Evolutionary conservation across 2,113 vertebrate genomes (phyloP).

Genomic region (Copsychus sechellarum): DNA sequence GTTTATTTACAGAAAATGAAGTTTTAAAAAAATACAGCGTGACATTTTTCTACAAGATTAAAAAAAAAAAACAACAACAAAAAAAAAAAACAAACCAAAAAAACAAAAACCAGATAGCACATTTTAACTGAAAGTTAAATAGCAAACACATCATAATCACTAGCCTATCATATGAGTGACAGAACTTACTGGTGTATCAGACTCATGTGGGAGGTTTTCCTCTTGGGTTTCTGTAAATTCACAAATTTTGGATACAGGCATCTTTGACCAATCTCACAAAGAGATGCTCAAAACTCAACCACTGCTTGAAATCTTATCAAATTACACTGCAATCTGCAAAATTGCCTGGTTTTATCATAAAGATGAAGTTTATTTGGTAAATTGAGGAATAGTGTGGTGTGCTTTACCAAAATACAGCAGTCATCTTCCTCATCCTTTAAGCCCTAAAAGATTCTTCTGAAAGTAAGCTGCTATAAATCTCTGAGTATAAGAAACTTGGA

Average conservation of each 20-base stretch:
- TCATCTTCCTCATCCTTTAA: not conserved
- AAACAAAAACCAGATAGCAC: not conserved
- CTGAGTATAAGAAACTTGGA: not conserved
- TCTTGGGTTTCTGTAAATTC: not conserved
- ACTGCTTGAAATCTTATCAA: not conserved
- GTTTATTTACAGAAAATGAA: not conserved
- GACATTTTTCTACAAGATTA: not conserved
- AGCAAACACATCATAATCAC: not conserved
- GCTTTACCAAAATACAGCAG: not conserved
- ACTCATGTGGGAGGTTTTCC: not conserved
- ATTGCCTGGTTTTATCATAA: not conserved
- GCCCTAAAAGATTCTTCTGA: not conserved
- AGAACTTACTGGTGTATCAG: not conserved
- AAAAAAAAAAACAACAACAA: not conserved
- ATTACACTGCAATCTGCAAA: not conserved
- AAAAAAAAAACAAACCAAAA: not conserved
- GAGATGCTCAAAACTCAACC: not conserved
- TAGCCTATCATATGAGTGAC: not conserved
- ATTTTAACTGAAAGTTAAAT: not conserved
- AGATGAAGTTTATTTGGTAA: not conserved
- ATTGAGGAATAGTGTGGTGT: not conserved
- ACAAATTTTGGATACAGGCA: not conserved
- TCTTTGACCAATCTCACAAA: not conserved
- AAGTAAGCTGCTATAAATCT: not conserved
- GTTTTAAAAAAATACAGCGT: not conserved